These are phyloP conservation scores for Plestiodon gilberti DNA, from an alignment of 2,113 vertebrate species.

Conservation along the genomic window DNA sequence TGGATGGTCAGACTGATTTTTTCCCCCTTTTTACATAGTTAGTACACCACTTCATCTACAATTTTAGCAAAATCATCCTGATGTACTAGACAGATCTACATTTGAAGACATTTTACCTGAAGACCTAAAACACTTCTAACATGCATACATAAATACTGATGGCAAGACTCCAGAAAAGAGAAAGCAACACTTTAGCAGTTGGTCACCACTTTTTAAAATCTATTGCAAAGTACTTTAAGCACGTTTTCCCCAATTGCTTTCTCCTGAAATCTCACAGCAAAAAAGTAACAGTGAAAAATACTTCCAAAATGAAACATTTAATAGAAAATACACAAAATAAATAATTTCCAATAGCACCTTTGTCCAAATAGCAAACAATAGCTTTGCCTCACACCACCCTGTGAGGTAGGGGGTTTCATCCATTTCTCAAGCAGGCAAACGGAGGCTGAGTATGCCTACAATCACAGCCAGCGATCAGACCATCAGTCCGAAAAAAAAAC, in stretches of 20 bases:
- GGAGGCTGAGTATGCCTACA: constrained; percentile 2
- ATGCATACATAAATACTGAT: constrained; percentile 37
- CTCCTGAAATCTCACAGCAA: not conserved
- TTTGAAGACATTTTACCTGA: not conserved
- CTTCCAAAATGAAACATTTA: constrained; percentile 44
- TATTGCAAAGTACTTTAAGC: not conserved
- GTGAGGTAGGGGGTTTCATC: constrained; percentile 54
- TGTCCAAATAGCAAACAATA: constrained; percentile 10
- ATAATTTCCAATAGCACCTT: constrained; percentile 22
- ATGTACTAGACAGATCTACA: not conserved
- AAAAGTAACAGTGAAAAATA: constrained; percentile 12
- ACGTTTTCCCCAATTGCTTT: not conserved
- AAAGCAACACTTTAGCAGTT: not conserved
- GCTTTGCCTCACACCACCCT: constrained; percentile 17
- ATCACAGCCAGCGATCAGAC: not conserved
- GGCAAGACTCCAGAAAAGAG: constrained; percentile 30
- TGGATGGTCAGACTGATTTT: not conserved
- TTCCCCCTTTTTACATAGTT: not conserved
- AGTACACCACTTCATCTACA: not conserved
- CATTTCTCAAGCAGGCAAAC: constrained; percentile 1
- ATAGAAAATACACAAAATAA: constrained; percentile 42
- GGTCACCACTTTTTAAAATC: constrained; percentile 2
- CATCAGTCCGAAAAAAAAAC: not conserved
- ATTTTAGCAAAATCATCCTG: not conserved
- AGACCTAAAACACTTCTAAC: constrained; percentile 34